Evolutionary conservation across 2,888 invertebrate genomes (phyloP).

Genomic region (Encarsia formosa): DNA sequence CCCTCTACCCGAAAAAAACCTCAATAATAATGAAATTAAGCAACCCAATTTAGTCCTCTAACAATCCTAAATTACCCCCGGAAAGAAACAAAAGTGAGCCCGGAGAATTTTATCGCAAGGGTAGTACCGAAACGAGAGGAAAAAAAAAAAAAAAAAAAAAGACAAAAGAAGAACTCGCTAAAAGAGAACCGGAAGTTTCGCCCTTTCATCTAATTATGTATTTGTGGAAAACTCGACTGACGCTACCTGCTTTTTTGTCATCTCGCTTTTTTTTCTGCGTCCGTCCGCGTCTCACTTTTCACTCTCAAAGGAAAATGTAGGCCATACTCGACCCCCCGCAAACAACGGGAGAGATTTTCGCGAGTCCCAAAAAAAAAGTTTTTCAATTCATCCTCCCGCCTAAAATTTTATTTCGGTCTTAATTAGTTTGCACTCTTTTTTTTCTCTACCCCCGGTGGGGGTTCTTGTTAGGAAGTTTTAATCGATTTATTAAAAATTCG

Average conservation of each 20-base stretch:
- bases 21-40: too few relatives aligned
- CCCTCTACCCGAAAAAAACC: too few relatives aligned
- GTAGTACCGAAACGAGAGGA: too few relatives aligned
- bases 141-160: too few relatives aligned
- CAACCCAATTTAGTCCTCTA: too few relatives aligned
- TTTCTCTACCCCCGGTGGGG: too few relatives aligned
- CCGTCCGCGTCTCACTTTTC: slow-evolving; percentile 10
- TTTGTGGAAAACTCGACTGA: slow-evolving; percentile 16
- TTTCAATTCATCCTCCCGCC: slow-evolving; percentile 7
- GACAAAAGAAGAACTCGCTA: not conserved
- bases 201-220: slow-evolving; percentile 19
- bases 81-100: too few relatives aligned
- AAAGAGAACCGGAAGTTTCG: not conserved
- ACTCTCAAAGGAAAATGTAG: slow-evolving; percentile 20
- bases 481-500: too few relatives aligned
- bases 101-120: too few relatives aligned
- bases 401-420: slow-evolving; percentile 7
- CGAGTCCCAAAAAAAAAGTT: too few relatives aligned
- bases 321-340: slow-evolving; percentile 11
- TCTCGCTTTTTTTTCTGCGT: slow-evolving; percentile 6
- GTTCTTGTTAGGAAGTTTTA: too few relatives aligned
- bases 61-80: too few relatives aligned
- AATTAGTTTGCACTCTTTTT: slow-evolving; percentile 11
- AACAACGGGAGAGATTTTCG: slow-evolving; percentile 14
- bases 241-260: slow-evolving; percentile 6